Conservation (phyloP, 2,888 invertebrate species). For the Andrena chrysosceles region DNA sequence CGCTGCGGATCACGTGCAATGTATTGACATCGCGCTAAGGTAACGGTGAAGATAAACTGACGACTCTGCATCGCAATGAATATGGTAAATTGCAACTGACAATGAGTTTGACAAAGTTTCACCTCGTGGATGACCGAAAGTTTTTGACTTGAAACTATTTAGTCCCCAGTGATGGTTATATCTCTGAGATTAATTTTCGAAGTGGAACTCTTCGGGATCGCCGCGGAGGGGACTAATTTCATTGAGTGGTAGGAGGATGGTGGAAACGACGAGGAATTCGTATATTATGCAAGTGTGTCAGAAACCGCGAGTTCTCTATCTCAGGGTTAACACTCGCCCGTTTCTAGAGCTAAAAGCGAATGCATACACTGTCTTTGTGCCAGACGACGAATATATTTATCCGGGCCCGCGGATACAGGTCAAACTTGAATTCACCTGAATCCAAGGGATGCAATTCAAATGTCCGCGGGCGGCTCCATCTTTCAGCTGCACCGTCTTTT, state of each 20-base stretch:
- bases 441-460: constrained; percentile 70
- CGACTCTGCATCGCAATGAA: neutral
- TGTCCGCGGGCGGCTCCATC: constrained; percentile 65
- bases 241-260: constrained; percentile 4
- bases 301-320: constrained; percentile 36
- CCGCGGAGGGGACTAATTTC: constrained; percentile 1
- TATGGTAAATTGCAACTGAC: neutral
- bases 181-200: neutral
- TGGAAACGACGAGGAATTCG: constrained; percentile 17
- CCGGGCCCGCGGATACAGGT: constrained; percentile 67
- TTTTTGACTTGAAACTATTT: too few species aligned
- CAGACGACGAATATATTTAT: constrained; percentile 58
- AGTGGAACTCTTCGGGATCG: neutral
- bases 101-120: neutral
- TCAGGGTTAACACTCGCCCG: constrained; percentile 56
- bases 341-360: constrained; percentile 55
- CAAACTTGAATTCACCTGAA: constrained; percentile 70
- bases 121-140: too few species aligned
- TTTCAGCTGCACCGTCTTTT: constrained; percentile 59
- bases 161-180: neutral
- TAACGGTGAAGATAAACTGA: neutral
- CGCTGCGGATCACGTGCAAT: neutral
- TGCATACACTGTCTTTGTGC: constrained; percentile 43
- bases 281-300: constrained; percentile 28
- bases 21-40: neutral